Base-by-base conservation (phyloP, 2,113 vertebrate genomes). In the Mormyrus lacerda region DNA sequence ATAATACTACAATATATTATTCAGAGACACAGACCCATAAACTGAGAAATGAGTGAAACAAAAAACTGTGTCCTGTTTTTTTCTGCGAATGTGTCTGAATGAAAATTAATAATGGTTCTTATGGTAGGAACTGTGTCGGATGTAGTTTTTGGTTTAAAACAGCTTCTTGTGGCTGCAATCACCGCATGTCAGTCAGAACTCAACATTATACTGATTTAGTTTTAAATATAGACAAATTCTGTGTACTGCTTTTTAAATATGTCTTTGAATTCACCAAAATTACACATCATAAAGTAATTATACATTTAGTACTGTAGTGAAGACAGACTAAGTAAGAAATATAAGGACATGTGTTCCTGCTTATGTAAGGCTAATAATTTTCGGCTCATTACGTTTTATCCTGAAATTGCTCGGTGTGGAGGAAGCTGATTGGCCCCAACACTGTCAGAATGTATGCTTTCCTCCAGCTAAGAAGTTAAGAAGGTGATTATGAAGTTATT, bases 201-300 rank as follows among this genome's bases (percentile, higher is more conserved):
- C 53, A 85, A 53, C 47, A 50, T 48, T 87, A 50, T 69, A 15
- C 42, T 50, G 24, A 45, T 65, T 45, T 48, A 11, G 42, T 69
- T 7, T 19, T 85, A 3, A 85, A 44, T 45, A 42, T n/a, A 76
- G 55, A 44, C 17, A 1, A 50, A 53, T 90, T 61, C 83, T 89
- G 27, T 55, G 15, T 35, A 42, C 44, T 89, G 76, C 35, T 47
- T 45, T 61, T 19, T 31, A 50, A 86, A 61, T 17, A 8, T 86
- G n/a, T 86, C n/a, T 86, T 51, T 31, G 24, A 86, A 53, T 45
- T 42, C 79, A 44, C 84, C 50, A 82, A 65, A 89, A 89, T 58
- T 58, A 50, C 17, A 88, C 42, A 61, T 65, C 87, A 4, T 65
- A 53, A 42, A 53, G 2, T 39, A 42, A 88, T 61, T 50, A 45